A percentile compares a stretch with the other conserved stretches of the same genome.
Conservation (phyloP, 1,140 invertebrate genomes). For the Macrobrachium rosenbergii region DNA sequence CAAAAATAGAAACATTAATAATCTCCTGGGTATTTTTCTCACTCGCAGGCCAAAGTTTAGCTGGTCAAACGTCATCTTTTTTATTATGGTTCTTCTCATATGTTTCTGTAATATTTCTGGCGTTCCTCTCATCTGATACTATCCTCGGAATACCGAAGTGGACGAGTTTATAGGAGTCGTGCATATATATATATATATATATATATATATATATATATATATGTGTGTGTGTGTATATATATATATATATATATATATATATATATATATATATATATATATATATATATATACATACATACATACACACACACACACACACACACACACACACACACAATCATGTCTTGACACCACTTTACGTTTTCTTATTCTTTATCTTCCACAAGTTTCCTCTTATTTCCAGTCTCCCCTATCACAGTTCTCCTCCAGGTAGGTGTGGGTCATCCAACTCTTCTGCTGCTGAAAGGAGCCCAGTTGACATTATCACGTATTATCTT, state of each 20-base stretch:
- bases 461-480: too few relatives aligned
- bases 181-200: not conserved
- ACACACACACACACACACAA: not conserved
- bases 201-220: constrained; percentile 5
- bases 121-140: too few relatives aligned
- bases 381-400: not conserved
- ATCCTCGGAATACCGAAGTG: not conserved
- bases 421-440: too few relatives aligned
- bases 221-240: not conserved
- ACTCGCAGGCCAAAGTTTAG: not conserved
- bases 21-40: too few relatives aligned
- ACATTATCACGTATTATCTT: too few relatives aligned
- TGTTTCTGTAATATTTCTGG: too few relatives aligned
- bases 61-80: not conserved
- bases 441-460: too few relatives aligned
- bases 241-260: constrained; percentile 22
- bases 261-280: not conserved
- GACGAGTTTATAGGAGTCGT: not conserved
- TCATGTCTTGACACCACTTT: not conserved
- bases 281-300: constrained; percentile 1
- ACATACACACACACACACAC: not conserved
- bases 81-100: not conserved
- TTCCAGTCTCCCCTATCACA: too few relatives aligned
- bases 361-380: not conserved
- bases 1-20: too few relatives aligned